Percentiles rank a stretch among this genome's conserved stretches.
phyloP scores from a whole-genome alignment of 2,888 invertebrate species.

The Thymelicus sylvestris region DNA sequence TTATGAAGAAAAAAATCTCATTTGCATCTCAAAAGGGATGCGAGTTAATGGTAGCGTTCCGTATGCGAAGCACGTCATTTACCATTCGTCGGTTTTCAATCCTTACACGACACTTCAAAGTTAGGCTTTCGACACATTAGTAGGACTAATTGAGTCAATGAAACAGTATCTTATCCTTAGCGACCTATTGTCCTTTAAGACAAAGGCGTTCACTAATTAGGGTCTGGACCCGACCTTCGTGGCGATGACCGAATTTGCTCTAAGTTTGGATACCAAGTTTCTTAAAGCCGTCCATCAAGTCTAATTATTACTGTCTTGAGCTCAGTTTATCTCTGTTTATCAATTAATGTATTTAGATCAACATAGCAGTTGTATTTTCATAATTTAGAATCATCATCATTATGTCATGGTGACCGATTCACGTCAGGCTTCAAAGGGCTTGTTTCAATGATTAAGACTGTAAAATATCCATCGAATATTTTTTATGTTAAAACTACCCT shows the following conservation, averaged over 20 bases:
- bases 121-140: conserved; percentile 49
- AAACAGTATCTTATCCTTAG: conserved; percentile 37
- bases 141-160: conserved; percentile 41
- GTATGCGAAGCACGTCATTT: conserved; percentile 76
- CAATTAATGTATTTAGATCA: neutral
- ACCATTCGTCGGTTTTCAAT: conserved; percentile 67
- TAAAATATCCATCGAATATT: too few species aligned
- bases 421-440: too few species aligned
- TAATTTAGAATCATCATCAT: too few species aligned
- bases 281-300: conserved; percentile 24
- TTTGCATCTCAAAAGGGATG: conserved; percentile 82
- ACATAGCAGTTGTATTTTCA: neutral
- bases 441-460: too few species aligned
- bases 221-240: conserved; percentile 27
- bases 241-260: conserved; percentile 20
- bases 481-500: too few species aligned
- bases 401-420: too few species aligned
- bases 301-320: neutral
- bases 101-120: conserved; percentile 68
- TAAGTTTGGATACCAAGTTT: conserved; percentile 25
- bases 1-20: conserved; percentile 73
- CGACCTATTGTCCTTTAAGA: conserved; percentile 38
- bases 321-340: neutral
- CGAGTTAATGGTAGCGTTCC: conserved; percentile 75
- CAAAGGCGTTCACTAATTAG: conserved; percentile 34